A percentile compares a stretch with the other conserved stretches of the same genome.
Evolutionary conservation across 2,888 invertebrate genomes (phyloP).

Genomic region (Megastigmus dorsalis): DNA sequence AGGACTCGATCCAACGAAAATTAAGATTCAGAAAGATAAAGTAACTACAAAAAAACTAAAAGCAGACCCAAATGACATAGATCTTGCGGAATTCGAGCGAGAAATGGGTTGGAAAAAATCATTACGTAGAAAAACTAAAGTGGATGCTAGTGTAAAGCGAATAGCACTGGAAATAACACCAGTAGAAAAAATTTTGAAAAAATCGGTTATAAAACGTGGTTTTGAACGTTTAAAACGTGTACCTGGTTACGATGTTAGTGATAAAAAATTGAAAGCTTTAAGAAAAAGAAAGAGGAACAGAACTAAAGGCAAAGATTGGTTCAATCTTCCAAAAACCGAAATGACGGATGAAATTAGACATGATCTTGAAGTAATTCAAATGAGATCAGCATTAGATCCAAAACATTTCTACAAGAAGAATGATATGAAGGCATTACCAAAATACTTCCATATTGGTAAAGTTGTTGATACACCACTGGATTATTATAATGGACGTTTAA

Average conservation of each 20-base stretch:
- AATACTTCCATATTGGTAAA: constrained; percentile 91
- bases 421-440: constrained; percentile 89
- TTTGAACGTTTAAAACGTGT: constrained; percentile 80
- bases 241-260: constrained; percentile 78
- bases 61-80: constrained; percentile 61
- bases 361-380: constrained; percentile 92
- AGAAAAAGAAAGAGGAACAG: constrained; percentile 83
- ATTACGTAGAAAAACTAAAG: constrained; percentile 71
- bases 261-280: constrained; percentile 77
- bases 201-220: constrained; percentile 79
- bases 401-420: constrained; percentile 97
- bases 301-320: constrained; percentile 93
- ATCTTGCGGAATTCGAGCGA: constrained; percentile 70
- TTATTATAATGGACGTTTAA: constrained; percentile 88
- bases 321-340: constrained; percentile 90
- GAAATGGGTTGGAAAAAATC: constrained; percentile 69
- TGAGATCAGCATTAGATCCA: constrained; percentile 93
- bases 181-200: constrained; percentile 78
- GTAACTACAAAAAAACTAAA: constrained; percentile 28
- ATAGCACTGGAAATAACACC: constrained; percentile 72
- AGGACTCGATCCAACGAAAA: constrained; percentile 57
- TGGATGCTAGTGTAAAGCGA: constrained; percentile 69
- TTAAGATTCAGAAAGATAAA: constrained; percentile 20
- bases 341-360: constrained; percentile 90
- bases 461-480: constrained; percentile 91